These are phyloP conservation scores for Brachionus koreanus DNA, from an alignment of 1,140 invertebrate species.

Conservation along the genomic window DNA sequence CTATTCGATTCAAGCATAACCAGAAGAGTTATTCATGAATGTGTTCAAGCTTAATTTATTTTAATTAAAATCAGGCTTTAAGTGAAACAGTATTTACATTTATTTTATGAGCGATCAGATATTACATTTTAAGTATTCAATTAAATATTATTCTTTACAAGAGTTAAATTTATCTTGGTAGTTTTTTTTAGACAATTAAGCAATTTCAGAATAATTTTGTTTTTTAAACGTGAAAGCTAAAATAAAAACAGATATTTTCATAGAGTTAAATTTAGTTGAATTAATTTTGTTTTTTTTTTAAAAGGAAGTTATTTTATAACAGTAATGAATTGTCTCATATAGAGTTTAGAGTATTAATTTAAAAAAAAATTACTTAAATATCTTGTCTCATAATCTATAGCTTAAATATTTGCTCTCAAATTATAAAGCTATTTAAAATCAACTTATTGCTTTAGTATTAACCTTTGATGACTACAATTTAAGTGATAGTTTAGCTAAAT, in stretches of 20 bases:
- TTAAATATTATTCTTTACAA: not conserved
- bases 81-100: not conserved
- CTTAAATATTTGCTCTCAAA: not conserved
- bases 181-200: not conserved
- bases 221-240: not conserved
- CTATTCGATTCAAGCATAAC: not conserved
- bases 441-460: not conserved
- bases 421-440: not conserved
- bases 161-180: not conserved
- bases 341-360: not conserved
- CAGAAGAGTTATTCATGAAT: not conserved
- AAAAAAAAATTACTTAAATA: not conserved
- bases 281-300: not conserved
- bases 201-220: not conserved
- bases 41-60: not conserved
- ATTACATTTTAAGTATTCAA: not conserved
- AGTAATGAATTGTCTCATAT: not conserved
- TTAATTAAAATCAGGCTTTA: not conserved
- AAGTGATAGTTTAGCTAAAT: not conserved
- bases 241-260: no score
- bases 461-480: not conserved
- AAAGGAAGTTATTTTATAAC: not conserved
- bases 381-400: not conserved
- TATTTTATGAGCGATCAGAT: not conserved
- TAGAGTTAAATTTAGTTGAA: not conserved